phyloP scores from a whole-genome alignment of 2,797 vertebrate genomes.

The Melanotaenia trifasciata region DNA sequence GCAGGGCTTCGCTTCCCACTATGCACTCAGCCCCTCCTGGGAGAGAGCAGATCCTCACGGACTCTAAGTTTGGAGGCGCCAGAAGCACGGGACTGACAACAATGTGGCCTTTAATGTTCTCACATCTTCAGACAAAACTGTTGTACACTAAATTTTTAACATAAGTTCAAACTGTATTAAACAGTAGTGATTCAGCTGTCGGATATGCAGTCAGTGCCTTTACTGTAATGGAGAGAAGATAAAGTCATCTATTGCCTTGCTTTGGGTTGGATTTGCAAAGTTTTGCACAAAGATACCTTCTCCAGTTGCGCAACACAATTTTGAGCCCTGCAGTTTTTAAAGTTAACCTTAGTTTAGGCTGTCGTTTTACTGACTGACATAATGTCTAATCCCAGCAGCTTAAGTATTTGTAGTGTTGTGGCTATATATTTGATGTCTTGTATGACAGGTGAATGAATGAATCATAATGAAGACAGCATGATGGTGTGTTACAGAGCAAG shows the following conservation, averaged over 20 bases:
- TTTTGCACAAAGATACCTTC: constrained; percentile 56
- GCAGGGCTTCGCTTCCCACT: constrained; percentile 79
- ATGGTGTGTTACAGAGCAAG: constrained; percentile 7
- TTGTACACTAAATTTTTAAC: constrained; percentile 6
- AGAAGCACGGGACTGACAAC: neutral
- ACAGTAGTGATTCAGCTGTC: constrained; percentile 11
- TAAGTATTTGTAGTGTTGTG: neutral
- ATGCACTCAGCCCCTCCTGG: constrained; percentile 52
- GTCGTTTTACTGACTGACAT: neutral
- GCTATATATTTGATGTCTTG: neutral
- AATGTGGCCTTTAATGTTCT: constrained; percentile 8
- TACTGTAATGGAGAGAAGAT: constrained; percentile 43
- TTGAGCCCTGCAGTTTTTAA: neutral
- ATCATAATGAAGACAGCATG: neutral
- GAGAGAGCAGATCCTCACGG: constrained; percentile 70
- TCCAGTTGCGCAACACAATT: constrained; percentile 46
- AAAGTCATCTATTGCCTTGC: constrained; percentile 57
- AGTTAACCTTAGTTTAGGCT: neutral
- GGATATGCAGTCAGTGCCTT: constrained; percentile 33
- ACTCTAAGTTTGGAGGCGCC: constrained; percentile 46
- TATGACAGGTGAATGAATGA: neutral
- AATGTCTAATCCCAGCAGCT: neutral
- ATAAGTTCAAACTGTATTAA: constrained; percentile 7
- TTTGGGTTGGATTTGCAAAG: constrained; percentile 41
- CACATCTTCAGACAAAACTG: constrained; percentile 33